Evolutionary conservation across 2,888 invertebrate genomes (phyloP).

Genomic region (Phengaris alcon): DNA sequence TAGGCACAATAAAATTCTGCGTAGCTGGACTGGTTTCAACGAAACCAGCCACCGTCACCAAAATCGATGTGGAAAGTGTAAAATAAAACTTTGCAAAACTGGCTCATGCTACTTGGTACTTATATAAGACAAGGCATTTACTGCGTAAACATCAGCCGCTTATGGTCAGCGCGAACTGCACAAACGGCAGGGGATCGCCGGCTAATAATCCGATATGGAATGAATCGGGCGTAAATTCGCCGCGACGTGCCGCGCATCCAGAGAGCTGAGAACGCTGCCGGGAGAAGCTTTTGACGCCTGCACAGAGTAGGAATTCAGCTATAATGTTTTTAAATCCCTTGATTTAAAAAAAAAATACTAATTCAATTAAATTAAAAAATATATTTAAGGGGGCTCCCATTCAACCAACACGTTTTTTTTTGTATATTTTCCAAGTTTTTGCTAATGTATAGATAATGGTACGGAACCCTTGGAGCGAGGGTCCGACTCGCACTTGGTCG

Average conservation of each 20-base stretch:
- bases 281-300: constrained; percentile 46
- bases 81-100: neutral
- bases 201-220: constrained; percentile 77
- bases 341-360: neutral
- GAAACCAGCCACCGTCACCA: no score
- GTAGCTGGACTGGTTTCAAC: no score
- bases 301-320: constrained; percentile 32
- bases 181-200: constrained; percentile 71
- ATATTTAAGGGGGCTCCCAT: no score
- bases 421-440: no score
- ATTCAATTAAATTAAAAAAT: no score
- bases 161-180: neutral
- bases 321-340: no score
- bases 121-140: constrained; percentile 46
- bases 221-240: constrained; percentile 76
- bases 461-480: no score
- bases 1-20: no score
- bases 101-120: no score
- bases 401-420: no score
- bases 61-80: neutral
- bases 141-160: constrained; percentile 31
- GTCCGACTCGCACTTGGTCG: no score
- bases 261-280: constrained; percentile 44
- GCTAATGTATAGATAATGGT: no score
- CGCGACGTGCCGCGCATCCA: constrained; percentile 61